A percentile compares a stretch with the other conserved stretches of the same genome.
These are phyloP conservation scores for Leptobrachium ailaonicum DNA, from an alignment of 2,113 vertebrate genomes.

Conservation along the genomic window DNA sequence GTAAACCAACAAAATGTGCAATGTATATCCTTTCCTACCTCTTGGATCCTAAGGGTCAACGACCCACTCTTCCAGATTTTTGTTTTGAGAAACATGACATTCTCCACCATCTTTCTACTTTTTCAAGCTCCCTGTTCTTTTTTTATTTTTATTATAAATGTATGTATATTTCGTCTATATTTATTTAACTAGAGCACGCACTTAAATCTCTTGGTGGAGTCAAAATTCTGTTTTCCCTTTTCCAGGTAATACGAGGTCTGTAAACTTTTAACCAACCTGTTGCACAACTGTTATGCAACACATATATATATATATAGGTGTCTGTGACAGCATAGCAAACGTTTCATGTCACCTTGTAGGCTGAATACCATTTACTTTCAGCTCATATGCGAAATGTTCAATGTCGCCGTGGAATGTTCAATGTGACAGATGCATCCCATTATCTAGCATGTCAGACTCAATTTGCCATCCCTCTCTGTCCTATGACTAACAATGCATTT, in stretches of 20 bases:
- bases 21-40: background rate
- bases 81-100: too few species aligned
- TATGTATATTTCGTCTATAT: constrained; percentile 1
- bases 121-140: too few species aligned
- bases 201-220: background rate
- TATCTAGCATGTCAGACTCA: background rate
- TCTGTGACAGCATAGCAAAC: constrained; percentile 4
- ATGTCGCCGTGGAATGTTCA: background rate
- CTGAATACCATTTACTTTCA: background rate
- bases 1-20: background rate
- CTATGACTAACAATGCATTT: background rate
- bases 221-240: background rate
- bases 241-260: background rate
- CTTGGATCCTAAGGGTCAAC: background rate
- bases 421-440: background rate
- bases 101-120: too few species aligned
- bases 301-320: background rate
- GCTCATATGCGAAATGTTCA: background rate
- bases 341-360: background rate
- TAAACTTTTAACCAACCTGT: background rate
- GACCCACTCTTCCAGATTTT: too few species aligned
- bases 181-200: background rate
- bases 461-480: background rate
- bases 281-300: background rate
- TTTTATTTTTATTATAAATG: background rate